phyloP scores from a whole-genome alignment of 2,797 vertebrate species.

The Lagodon rhomboides region DNA sequence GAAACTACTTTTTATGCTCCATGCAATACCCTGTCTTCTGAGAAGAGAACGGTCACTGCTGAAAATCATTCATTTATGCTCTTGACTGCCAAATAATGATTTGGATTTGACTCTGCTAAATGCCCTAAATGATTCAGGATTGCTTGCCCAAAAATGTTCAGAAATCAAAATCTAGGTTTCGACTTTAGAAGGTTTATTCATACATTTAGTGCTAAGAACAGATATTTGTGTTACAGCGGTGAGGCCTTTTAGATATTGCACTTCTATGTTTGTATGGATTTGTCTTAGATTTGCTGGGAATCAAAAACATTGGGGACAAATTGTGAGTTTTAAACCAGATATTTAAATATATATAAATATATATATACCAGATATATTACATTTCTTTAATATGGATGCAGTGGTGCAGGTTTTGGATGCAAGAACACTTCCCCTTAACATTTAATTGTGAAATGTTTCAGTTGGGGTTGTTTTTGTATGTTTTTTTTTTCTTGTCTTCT shows the following conservation, averaged over 20 bases:
- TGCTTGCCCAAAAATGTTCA: neutral
- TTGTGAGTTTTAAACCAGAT: neutral
- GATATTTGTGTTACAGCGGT: neutral
- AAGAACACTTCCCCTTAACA: conserved; percentile 9
- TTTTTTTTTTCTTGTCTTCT: no score
- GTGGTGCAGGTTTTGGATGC: no score
- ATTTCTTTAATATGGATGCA: no score
- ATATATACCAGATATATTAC: no score
- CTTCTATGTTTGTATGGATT: neutral
- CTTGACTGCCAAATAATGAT: neutral
- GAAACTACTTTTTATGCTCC: neutral
- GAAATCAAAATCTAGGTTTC: neutral
- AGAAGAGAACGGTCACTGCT: neutral
- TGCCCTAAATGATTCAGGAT: no score
- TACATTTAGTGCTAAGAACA: neutral
- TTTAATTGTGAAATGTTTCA: conserved; percentile 37
- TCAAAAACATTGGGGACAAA: neutral
- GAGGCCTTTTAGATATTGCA: neutral
- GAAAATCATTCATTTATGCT: neutral
- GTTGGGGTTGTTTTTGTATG: no score
- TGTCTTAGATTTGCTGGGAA: no score
- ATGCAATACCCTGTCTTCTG: neutral
- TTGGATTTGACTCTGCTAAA: no score
- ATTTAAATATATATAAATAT: no score
- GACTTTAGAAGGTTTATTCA: neutral